Evolutionary conservation across 2,113 vertebrate species (phyloP), one percentile per base, ranked within the genome.

Genomic region (Grammomys dolichurus): DNA sequence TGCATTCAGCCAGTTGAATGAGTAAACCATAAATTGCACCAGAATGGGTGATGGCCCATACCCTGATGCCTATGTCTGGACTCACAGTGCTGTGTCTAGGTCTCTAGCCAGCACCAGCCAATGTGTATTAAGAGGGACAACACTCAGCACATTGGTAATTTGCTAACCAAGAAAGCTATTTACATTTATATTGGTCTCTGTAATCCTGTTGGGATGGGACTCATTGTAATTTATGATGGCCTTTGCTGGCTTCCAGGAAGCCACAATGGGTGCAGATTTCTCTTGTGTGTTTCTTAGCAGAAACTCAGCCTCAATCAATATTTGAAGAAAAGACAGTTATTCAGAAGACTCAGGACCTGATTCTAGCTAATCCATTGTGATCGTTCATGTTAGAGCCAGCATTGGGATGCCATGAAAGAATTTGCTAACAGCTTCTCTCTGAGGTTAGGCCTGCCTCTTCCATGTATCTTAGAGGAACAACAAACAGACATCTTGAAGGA

Each of bases 121-220:
- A 31, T 78, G 63, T 80, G 92, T 85, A 93, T 88, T 76, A 95
- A 76, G 58, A 92, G 58, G 65, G 76, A 82, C 76, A 94, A 48
- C 54, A 26, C 77, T 96, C 88, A 94, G 67, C 56, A 54, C 77
- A 58, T 89, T 97, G 77, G 86, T 78, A 94, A 82, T 33, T 91
- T 97, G 77, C 89, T 78, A 95, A 89, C 31, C 2, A 7, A 93
- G 87, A 51, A 75, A 81, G 28, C 31, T 91, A 96, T 97, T 97
- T 97, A 96, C 94, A 96, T 97, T 96, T 95, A 98, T 97, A 96
- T 92, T 94, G 94, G 40, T 93, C 82, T 92, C 86, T 98, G 63
- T 89, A 89, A 90, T 96, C 89, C 89, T 92, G 46, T 72, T 96
- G 89, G 82, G 77, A 92, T 48, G 88, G 87, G 91, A 78, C 60